Base-by-base conservation (phyloP, 1,140 invertebrate genomes). In the Notospermus geniculatus region DNA sequence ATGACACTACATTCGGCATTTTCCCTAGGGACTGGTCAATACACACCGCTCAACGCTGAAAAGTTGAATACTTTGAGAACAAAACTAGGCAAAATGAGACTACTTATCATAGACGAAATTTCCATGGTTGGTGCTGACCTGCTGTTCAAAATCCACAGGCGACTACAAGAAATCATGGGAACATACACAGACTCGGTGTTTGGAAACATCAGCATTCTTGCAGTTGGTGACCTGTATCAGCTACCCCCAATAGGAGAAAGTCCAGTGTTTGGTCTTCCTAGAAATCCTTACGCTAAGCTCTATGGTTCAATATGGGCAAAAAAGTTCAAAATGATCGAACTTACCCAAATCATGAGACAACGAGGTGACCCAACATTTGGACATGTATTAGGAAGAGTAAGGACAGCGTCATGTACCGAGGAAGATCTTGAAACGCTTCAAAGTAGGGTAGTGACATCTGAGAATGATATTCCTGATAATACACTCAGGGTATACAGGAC, bases 41-140 rank as follows among this genome's bases (percentile, higher is more conserved):
- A 23, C 46, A 50, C n/a, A 7, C n/a, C 46, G 19, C 25, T 23
- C 5, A 23, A 50, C n/a, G 19, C 46, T 7, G 46, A 50, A 50
- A 50, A 19, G 9, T 9, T 23, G n/a, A 19, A 50, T 27, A 23
- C 46, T 7, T 50, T 50, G 9, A 5, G 25, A 50, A 27, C 25
- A 4, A 27, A 19, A 23, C 25, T 50, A 7, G 46, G 19, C n/a
- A 50, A 50, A 19, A 19, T 50, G 19, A 50, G 25, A 27, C 9
- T 50, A 19, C 25, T 50, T 19, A 50, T 50, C 9, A 50, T 50
- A 7, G 46, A 50, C n/a, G 46, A 50, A n/a, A 50, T 50, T 50
- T 50, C 46, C 25, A 50, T 50, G 46, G 46, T 50, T 5, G 46
- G 46, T n/a, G n/a, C n/a, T 50, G 46, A 50, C 5, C n/a, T 50